A percentile compares a stretch with the other conserved stretches of the same genome.
Evolutionary conservation across 2,113 vertebrate species (phyloP).

Genomic region (Nicator chloris): DNA sequence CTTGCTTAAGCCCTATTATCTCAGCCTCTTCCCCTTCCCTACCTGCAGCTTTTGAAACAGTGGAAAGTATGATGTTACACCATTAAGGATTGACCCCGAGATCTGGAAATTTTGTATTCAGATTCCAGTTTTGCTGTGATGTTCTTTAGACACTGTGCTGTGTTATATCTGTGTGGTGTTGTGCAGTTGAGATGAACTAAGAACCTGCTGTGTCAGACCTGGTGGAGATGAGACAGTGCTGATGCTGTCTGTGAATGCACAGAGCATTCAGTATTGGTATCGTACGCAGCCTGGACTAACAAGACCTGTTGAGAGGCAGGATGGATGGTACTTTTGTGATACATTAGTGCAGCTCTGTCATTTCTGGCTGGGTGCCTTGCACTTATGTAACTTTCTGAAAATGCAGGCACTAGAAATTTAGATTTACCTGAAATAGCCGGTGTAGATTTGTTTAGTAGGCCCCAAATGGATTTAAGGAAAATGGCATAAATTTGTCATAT

Average conservation of each 20-base stretch:
- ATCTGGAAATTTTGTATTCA: not conserved
- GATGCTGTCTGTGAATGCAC: not conserved
- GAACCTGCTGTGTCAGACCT: not conserved
- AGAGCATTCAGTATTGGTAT: not conserved
- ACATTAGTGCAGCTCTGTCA: not conserved
- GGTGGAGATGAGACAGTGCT: not conserved
- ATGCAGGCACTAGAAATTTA: not conserved
- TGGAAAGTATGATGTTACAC: not conserved
- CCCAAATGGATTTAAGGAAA: not conserved
- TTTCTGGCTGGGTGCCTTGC: not conserved
- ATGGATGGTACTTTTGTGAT: not conserved
- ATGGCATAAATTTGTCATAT: not conserved
- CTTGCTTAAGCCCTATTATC: not conserved
- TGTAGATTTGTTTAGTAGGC: not conserved
- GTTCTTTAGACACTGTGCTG: not conserved
- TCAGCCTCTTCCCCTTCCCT: not conserved
- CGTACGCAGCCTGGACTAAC: not conserved
- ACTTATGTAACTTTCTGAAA: not conserved
- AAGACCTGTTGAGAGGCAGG: not conserved
- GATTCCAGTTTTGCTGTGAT: not conserved
- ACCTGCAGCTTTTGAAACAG: not conserved
- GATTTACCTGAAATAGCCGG: not conserved
- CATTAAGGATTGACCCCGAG: not conserved
- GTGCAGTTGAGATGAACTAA: not conserved
- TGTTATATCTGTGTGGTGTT: not conserved